Conservation (phyloP, 2,888 invertebrate genomes). For the Macrosoma leucophasiata region DNA sequence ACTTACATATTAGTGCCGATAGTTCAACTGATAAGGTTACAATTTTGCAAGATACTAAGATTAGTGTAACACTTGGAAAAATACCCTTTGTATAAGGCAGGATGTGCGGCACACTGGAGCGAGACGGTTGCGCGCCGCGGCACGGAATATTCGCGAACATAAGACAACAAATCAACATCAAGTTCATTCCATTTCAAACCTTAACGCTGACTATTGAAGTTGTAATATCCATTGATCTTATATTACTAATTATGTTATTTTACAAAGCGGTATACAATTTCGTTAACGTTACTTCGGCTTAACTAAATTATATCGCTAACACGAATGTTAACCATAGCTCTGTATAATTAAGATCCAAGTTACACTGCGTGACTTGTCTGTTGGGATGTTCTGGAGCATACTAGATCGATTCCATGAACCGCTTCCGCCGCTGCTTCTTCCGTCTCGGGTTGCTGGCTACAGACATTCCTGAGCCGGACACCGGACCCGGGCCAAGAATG, state of each 20-base stretch:
- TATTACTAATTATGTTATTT: conserved; percentile 32
- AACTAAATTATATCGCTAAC: no score
- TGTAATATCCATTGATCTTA: no score
- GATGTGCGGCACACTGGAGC: conserved; percentile 72
- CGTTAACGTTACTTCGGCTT: conserved; percentile 27
- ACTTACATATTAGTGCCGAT: no score
- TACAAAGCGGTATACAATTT: conserved; percentile 34
- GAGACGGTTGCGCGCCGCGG: conserved; percentile 67
- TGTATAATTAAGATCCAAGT: conserved; percentile 32
- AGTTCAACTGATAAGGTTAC: no score
- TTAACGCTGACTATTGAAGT: neutral
- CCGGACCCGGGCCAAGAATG: conserved; percentile 62
- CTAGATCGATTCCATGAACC: conserved; percentile 57
- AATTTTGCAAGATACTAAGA: no score
- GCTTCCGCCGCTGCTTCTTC: conserved; percentile 72
- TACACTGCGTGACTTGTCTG: conserved; percentile 15
- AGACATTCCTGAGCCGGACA: conserved; percentile 63
- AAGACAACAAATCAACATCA: conserved; percentile 22
- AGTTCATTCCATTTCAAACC: conserved; percentile 24
- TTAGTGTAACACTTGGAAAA: conserved; percentile 51
- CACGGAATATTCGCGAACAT: conserved; percentile 44
- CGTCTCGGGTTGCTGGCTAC: conserved; percentile 71
- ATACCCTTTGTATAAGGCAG: conserved; percentile 56
- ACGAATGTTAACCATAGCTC: no score
- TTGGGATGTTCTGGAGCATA: conserved; percentile 33